A percentile compares a stretch with the other conserved stretches of the same genome.
Evolutionary conservation across 2,797 vertebrate genomes (phyloP).

Genomic region (Falco cherrug): DNA sequence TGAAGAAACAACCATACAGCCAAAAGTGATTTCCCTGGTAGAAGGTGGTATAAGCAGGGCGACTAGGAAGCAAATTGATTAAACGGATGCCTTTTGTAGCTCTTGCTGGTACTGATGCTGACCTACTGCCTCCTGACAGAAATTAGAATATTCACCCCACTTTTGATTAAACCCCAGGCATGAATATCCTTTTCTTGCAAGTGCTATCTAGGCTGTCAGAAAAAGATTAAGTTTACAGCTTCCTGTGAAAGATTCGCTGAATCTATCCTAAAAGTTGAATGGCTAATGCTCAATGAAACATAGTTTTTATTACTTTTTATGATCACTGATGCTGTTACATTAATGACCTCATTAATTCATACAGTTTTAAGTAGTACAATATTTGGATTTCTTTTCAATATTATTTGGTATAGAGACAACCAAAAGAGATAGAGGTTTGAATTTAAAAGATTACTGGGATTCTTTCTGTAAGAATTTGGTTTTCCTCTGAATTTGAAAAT

Average conservation of each 20-base stretch:
- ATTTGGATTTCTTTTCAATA: not conserved
- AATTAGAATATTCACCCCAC: not conserved
- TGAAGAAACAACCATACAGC: not conserved
- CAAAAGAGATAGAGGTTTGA: fast-evolving
- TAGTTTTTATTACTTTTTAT: not conserved
- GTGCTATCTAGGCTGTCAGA: not conserved
- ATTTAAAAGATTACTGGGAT: not conserved
- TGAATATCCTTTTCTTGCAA: not conserved
- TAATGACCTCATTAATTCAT: not conserved
- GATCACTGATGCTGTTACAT: not conserved
- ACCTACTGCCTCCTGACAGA: not conserved
- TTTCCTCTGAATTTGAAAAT: not conserved
- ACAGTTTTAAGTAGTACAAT: not conserved
- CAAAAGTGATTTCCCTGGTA: not conserved
- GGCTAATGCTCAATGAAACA: not conserved
- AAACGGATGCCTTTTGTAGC: not conserved
- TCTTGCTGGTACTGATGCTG: not conserved
- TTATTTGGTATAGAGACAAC: not conserved
- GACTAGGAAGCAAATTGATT: not conserved
- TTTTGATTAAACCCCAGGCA: not conserved
- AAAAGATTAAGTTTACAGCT: not conserved
- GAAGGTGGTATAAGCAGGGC: not conserved
- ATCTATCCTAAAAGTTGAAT: not conserved
- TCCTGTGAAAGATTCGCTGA: not conserved
- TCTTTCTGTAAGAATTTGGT: not conserved